Percentiles rank a stretch among this genome's conserved stretches.
These are phyloP conservation scores for Drosophila colorata DNA, from an alignment of 2,888 invertebrate species.

Conservation along the genomic window DNA sequence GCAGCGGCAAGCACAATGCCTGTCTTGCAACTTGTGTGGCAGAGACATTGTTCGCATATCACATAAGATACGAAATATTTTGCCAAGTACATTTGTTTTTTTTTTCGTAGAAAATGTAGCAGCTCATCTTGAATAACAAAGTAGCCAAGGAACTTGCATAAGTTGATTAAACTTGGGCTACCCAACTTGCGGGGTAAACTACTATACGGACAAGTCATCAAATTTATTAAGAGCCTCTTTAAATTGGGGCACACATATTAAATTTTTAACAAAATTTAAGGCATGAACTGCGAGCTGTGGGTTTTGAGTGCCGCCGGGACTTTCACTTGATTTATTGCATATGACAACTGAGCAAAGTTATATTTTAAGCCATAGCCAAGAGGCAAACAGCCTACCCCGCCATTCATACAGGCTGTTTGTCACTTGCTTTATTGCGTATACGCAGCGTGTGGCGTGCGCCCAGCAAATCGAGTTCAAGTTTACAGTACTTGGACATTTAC, in stretches of 20 bases:
- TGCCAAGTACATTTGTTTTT: conserved; percentile 8
- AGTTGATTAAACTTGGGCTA: conserved; percentile 23
- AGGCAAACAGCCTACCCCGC: conserved; percentile 1
- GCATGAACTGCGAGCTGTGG: conserved; percentile 2
- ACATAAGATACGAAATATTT: conserved; percentile 18
- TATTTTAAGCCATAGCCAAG: conserved; percentile 30
- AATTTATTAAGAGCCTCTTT: conserved; percentile 28
- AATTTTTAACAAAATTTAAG: conserved; percentile 57
- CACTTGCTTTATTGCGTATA: conserved; percentile 64
- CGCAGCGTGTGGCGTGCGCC: conserved; percentile 41
- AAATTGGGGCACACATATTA: conserved; percentile 38
- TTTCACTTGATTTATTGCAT: conserved; percentile 59
- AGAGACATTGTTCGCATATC: conserved; percentile 8
- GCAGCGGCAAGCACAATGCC: conserved; percentile 15
- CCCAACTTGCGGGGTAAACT: neutral
- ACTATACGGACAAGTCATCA: conserved; percentile 16
- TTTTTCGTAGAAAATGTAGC: neutral
- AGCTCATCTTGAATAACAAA: conserved; percentile 18
- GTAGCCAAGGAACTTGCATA: conserved; percentile 13
- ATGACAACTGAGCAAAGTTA: conserved; percentile 55
- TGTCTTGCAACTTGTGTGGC: conserved; percentile 14
- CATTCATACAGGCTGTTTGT: conserved; percentile 27
- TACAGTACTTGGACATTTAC: conserved; percentile 43
- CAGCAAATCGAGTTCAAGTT: conserved; percentile 26
- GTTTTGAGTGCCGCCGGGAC: conserved; percentile 3